Evolutionary conservation across 2,888 invertebrate species (phyloP).

Genomic region (Euclidia mi): DNA sequence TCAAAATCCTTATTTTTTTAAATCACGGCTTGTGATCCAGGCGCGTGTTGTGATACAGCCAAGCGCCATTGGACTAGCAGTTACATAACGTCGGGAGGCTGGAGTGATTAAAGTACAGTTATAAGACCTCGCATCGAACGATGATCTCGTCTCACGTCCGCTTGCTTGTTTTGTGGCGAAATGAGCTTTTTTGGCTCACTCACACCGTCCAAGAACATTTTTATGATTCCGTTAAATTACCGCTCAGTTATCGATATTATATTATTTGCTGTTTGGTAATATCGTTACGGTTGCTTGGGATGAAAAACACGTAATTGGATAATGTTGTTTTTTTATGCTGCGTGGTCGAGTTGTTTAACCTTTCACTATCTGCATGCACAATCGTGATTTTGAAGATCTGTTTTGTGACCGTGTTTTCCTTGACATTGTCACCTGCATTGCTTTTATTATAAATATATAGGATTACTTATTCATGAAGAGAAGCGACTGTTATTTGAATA

Average conservation of each 20-base stretch:
- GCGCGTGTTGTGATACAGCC: conserved; percentile 75
- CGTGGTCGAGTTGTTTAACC: conserved; percentile 4
- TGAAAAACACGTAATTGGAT: conserved; percentile 22
- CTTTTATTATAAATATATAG: conserved; percentile 4
- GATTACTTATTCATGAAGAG: too few relatives aligned
- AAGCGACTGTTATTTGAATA: too few relatives aligned
- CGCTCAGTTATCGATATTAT: conserved; percentile 39
- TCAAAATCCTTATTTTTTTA: conserved; percentile 41
- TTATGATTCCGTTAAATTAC: conserved; percentile 50
- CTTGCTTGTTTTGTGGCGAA: conserved; percentile 86
- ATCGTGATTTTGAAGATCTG: conserved; percentile 5
- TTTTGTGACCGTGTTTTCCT: conserved; percentile 2
- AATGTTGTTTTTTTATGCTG: conserved; percentile 1
- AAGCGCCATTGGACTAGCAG: conserved; percentile 81
- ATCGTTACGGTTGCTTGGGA: conserved; percentile 13
- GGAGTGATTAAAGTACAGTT: conserved; percentile 86
- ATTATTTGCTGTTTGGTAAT: conserved; percentile 9
- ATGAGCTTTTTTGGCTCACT: conserved; percentile 80
- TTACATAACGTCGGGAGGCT: conserved; percentile 85
- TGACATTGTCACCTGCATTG: conserved; percentile 10
- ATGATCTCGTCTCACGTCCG: conserved; percentile 81
- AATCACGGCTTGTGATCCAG: conserved; percentile 58
- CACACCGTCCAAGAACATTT: conserved; percentile 66
- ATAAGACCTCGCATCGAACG: conserved; percentile 85
- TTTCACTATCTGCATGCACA: neutral